Evolutionary conservation across 2,797 vertebrate species (phyloP), one percentile per base, ranked within the genome.

Genomic region (Phrynocephalus vlangalii): DNA sequence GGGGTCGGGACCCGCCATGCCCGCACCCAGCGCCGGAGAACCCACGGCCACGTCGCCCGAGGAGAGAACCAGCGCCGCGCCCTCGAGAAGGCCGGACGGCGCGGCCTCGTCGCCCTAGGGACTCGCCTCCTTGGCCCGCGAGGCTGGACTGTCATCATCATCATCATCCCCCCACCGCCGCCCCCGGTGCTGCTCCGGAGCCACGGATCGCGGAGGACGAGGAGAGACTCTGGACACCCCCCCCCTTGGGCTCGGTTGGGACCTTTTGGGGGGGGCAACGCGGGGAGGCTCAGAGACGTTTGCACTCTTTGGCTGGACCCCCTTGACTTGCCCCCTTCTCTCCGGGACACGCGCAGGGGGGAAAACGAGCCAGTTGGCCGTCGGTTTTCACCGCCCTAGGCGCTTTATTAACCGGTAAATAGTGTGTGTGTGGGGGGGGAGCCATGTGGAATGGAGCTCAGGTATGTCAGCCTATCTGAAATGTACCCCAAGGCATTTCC

Each of bases 401-500:
- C 83, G 90, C 75, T 93, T 92, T 93, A 90, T 91, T 93, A 88
- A 5, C 52, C 83, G 85, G 85, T 85, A 89, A 86, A 52, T 84
- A 50, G 15, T 77, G 52, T 26, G 22, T 28, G 38, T 16, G 22
- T 63, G 38, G 38, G 77, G 89, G 88, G 92, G 83, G 89, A 91
- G 90, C 82, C 93, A 83, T 90, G 94, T 97, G 97, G 95, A 97
- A 96, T 97, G 97, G 96, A 97, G 97, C 98, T 98, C 98, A 98
- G 98, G 98, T 98, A 98, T 96, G 97, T 97, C 93, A 87, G 96
- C 96, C 98, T 97, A 97, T 96, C 92, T 94, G 92, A 92, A 91
- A 92, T 92, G 93, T 91, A 92, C 92, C 94, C 94, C 91, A 20
- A 86, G 92, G 90, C 94, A 71, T 94, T 94, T 91, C 90, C 91